Conservation (phyloP, 1,140 invertebrate genomes). For the Drosophila varians region DNA sequence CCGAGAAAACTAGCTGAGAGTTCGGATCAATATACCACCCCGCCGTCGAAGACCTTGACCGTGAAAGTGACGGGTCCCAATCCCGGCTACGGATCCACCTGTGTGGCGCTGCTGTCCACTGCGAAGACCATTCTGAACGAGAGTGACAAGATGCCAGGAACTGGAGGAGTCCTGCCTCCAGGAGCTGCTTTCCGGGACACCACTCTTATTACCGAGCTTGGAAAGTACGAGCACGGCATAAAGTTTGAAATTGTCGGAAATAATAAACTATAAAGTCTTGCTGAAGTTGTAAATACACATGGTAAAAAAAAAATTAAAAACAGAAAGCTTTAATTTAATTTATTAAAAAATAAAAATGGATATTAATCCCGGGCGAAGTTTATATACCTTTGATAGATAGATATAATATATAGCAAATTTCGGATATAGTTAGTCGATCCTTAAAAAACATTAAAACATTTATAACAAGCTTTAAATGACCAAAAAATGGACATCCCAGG, state of each 20-base stretch:
- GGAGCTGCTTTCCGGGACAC: constrained; percentile 78
- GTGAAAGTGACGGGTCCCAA: constrained; percentile 87
- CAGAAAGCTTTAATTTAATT: neutral
- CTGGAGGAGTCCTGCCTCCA: constrained; percentile 85
- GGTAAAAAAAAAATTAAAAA: no score
- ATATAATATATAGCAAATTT: no score
- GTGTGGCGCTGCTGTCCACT: constrained; percentile 88
- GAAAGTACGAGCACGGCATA: constrained; percentile 81
- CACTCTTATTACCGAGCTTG: constrained; percentile 75
- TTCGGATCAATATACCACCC: constrained; percentile 86
- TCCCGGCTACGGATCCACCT: constrained; percentile 93
- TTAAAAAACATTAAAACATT: no score
- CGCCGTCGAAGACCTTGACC: constrained; percentile 88
- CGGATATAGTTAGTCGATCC: no score
- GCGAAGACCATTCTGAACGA: constrained; percentile 92
- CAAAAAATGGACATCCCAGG: no score
- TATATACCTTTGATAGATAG: no score
- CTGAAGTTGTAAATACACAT: no score
- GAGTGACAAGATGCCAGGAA: constrained; percentile 88
- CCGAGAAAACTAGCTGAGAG: constrained; percentile 86
- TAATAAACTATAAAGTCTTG: constrained; percentile 30
- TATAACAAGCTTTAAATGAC: no score
- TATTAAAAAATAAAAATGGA: no score
- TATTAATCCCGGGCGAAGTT: no score
- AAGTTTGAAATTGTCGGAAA: constrained; percentile 80